Base-by-base conservation (phyloP, 2,113 vertebrate species). In the Pampusana beccarii region DNA sequence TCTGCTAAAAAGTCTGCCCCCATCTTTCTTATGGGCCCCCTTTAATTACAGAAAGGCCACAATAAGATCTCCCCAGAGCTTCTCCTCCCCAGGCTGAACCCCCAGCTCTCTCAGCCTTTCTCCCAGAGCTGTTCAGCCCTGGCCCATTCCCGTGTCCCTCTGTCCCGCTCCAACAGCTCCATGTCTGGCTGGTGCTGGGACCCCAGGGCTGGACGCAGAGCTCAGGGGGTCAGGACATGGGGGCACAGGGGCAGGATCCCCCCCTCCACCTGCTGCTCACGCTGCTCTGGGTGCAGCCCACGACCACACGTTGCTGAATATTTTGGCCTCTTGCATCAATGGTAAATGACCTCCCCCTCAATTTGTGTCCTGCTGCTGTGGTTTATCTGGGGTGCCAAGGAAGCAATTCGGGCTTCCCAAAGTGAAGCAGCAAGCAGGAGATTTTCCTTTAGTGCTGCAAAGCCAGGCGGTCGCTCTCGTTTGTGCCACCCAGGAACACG, bases 201-300 rank as follows among this genome's bases (percentile, higher is more conserved):
- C 34, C 16, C 51, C 62, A 3, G 69, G 16, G 31, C 46, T 84
- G 69, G 36, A 44, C 0, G 3, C 26, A 23, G 81, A 2, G 5
- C 33, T 64, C 4, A 11, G 8, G n/a, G 23, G 5, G 2, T 90
- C 51, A 11, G 16, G 5, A 38, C 13, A 20, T 2, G 0, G 0
- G 24, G 3, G 23, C 2, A 15, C 24, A 69, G 48, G 54, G 19
- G 11, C 3, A 67, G 28, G 71, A 29, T 46, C 16, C 11, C 29
- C 5, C 31, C 20, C 5, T 5, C 31, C 0, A 0, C 24, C 44
- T 14, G 4, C 42, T 53, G 26, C 3, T 19, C 74, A 15, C 0
- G 0, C 16, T 44, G 44, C 18, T 58, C 2, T 24, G 20, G 29
- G 5, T 33, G 9, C 42, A 71, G 34, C 31, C 38, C n/a, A 5